Conservation (phyloP, 37 sponge, comb jelly and placozoan species). For the Agelas oroides region DNA sequence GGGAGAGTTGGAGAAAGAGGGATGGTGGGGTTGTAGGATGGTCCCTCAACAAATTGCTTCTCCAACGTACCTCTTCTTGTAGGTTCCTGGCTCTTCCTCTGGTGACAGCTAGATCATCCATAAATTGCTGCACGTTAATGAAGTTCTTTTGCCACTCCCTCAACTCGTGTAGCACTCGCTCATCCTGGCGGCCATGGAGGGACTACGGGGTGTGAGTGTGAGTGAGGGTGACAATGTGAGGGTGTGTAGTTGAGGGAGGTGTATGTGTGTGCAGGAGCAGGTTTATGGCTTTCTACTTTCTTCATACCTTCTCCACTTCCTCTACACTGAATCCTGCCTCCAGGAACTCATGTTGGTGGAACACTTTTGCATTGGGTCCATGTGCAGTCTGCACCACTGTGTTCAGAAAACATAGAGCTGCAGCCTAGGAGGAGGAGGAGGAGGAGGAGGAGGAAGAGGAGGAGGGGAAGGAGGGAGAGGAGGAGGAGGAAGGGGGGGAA, state of each 20-base stretch:
- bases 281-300: neutral
- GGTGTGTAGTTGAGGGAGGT: neutral
- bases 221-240: neutral
- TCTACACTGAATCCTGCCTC: constrained; percentile 75
- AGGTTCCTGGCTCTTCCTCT: constrained; percentile 57
- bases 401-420: constrained; percentile 81
- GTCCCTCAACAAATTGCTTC: neutral
- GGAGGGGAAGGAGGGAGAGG: too few relatives aligned
- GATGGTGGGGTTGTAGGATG: neutral
- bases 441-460: neutral
- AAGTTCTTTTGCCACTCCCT: constrained; percentile 76
- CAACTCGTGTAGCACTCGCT: constrained; percentile 76
- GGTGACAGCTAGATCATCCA: constrained; percentile 70
- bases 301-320: constrained; percentile 67
- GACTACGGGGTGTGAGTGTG: constrained; percentile 45
- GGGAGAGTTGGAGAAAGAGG: neutral
- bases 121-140: constrained; percentile 67
- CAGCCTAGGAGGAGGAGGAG: constrained; percentile 41
- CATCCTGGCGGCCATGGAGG: constrained; percentile 76
- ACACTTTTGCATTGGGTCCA: constrained; percentile 73
- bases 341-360: constrained; percentile 87
- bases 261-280: constrained; percentile 4
- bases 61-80: constrained; percentile 61
- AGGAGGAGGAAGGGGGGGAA: too few relatives aligned
- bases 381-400: constrained; percentile 77